Percentiles rank a stretch among this genome's conserved stretches.
Evolutionary conservation across 2,797 vertebrate species (phyloP).

Genomic region (Eidolon dupreanum): DNA sequence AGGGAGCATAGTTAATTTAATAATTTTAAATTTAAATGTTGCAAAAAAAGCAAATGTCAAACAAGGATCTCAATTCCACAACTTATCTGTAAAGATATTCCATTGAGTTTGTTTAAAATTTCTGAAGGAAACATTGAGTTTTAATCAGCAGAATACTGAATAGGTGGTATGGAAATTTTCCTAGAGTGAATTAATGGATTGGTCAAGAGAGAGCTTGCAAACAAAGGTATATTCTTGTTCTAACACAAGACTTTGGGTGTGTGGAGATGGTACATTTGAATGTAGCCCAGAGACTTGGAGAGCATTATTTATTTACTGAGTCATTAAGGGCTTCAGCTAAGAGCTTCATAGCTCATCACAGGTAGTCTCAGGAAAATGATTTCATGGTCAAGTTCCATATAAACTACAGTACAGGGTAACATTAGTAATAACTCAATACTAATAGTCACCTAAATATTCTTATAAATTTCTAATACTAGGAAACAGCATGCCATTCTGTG

Average conservation of each 20-base stretch:
- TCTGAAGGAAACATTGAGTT: neutral
- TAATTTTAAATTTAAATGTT: slow-evolving; percentile 3
- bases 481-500: neutral
- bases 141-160: neutral
- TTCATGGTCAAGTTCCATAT: neutral
- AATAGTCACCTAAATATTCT: neutral
- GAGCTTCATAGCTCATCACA: neutral
- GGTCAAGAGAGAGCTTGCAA: neutral
- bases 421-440: neutral
- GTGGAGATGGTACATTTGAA: neutral
- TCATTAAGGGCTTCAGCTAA: neutral
- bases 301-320: neutral
- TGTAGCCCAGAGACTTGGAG: neutral
- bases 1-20: neutral
- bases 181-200: neutral
- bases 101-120: neutral
- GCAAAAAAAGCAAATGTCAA: neutral
- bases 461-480: neutral
- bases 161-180: neutral
- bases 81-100: neutral
- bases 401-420: neutral
- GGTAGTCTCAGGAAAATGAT: neutral
- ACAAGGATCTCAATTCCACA: neutral
- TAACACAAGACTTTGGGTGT: neutral
- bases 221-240: neutral